A percentile compares a stretch with the other conserved stretches of the same genome.
Conservation (phyloP, 2,888 invertebrate species). For the Hemaris fuciformis region DNA sequence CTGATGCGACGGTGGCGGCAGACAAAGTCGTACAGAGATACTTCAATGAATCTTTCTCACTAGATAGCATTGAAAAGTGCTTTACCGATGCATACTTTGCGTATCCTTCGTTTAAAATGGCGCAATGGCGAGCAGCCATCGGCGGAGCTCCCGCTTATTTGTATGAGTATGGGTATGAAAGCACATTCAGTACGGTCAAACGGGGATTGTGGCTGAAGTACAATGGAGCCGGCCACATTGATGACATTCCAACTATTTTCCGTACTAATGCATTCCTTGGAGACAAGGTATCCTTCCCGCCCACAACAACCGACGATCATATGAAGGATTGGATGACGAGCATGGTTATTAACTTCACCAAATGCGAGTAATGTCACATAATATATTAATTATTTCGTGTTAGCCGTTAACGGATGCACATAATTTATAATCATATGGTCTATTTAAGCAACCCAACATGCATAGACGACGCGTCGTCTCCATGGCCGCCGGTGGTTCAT, state of each 20-base stretch:
- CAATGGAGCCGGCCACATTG: slow-evolving; percentile 57
- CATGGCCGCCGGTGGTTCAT: slow-evolving; percentile 1
- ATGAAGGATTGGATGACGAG: slow-evolving; percentile 30
- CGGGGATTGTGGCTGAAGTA: slow-evolving; percentile 29
- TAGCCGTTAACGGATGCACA: background rate
- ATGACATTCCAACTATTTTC: slow-evolving; percentile 70
- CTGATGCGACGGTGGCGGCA: slow-evolving; percentile 15
- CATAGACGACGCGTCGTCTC: background rate
- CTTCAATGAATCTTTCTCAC: slow-evolving; percentile 20
- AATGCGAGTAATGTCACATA: slow-evolving; percentile 32
- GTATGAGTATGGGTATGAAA: slow-evolving; percentile 68
- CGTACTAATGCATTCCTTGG: slow-evolving; percentile 22
- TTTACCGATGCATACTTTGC: slow-evolving; percentile 25
- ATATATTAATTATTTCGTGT: background rate
- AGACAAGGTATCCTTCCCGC: slow-evolving; percentile 15
- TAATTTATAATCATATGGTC: background rate
- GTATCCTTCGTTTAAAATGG: slow-evolving; percentile 29
- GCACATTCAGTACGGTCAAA: slow-evolving; percentile 59
- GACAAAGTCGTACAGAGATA: slow-evolving; percentile 18
- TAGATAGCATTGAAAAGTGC: slow-evolving; percentile 20
- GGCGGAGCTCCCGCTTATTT: slow-evolving; percentile 53
- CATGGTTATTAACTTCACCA: slow-evolving; percentile 28
- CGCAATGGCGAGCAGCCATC: slow-evolving; percentile 19
- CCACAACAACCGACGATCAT: slow-evolving; percentile 21
- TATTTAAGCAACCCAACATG: slow-evolving; percentile 15